Percentiles rank a stretch among this genome's conserved stretches.
Evolutionary conservation across 2,888 invertebrate species (phyloP).

Genomic region (Ferdinandea cuprea): DNA sequence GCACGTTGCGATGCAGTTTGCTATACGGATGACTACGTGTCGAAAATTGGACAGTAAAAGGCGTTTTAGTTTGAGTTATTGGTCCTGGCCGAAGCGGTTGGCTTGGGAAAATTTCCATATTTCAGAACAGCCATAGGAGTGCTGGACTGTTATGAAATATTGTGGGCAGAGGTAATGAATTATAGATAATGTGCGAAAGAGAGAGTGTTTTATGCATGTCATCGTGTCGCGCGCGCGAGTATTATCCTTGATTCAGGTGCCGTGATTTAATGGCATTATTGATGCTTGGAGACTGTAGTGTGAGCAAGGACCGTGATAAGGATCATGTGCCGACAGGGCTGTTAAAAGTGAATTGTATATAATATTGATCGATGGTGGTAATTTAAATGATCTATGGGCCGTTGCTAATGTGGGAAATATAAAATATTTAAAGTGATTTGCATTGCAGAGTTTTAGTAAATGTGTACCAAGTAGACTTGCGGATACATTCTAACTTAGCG

Average conservation of each 20-base stretch:
- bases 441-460: too few species aligned
- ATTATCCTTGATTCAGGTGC: constrained; percentile 71
- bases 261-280: constrained; percentile 64
- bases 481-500: too few species aligned
- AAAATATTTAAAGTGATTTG: background rate
- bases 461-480: too few species aligned
- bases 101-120: constrained; percentile 74
- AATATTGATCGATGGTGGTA: constrained; percentile 58
- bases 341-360: constrained; percentile 50
- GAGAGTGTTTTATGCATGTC: constrained; percentile 68
- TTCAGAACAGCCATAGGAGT: constrained; percentile 17
- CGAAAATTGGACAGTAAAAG: constrained; percentile 81
- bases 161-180: constrained; percentile 72
- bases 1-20: constrained; percentile 21
- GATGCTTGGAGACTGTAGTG: constrained; percentile 50
- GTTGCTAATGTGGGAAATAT: constrained; percentile 38
- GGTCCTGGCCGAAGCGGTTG: constrained; percentile 67
- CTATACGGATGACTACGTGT: constrained; percentile 80
- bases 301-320: constrained; percentile 55
- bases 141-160: constrained; percentile 67
- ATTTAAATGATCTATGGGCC: constrained; percentile 50
- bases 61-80: constrained; percentile 79
- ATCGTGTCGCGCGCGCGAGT: constrained; percentile 40
- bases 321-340: constrained; percentile 46
- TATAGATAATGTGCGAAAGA: constrained; percentile 66